Base-by-base conservation (phyloP, 2,797 vertebrate species). In the Parotocinclus haroldoi region DNA sequence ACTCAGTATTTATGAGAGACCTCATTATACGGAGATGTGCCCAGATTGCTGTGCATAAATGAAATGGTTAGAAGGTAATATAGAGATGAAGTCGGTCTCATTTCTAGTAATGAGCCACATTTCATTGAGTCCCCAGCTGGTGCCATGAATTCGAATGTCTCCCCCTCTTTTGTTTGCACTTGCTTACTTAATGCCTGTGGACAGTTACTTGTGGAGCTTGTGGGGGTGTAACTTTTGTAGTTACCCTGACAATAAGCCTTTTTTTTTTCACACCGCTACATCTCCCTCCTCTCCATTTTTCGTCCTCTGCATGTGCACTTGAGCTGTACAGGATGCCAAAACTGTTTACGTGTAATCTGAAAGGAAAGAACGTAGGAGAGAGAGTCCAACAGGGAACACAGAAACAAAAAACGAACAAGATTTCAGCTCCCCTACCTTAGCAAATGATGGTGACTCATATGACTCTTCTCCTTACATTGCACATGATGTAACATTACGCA, bases 191-290 rank as follows among this genome's bases (percentile, higher is more conserved):
- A 13, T 11, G 50, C n/a, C 40, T 17, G 57, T 42, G 67, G 44
- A 51, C 70, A 58, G 68, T 70, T 45, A 57, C 14, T 69, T 54
- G 62, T 73, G 51, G 46, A 17, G n/a, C 56, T 40, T 75, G 58
- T 54, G 65, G 60, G 73, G 73, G 60, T 68, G 71, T 56, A 58
- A 55, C 16, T 60, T 72, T 54, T 66, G 63, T 63, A 77, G 72
- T 77, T 72, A 66, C 69, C 16, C 58, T 52, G 58, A 72, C 73
- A 74, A 76, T 63, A 69, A 63, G 63, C 46, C 65, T 71, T 61
- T 71, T 78, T 74, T 69, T 74, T n/a, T n/a, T n/a, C 61, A 69
- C 46, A 38, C 59, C 60, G 50, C 39, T 66, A 16, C 17, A 17
- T 54, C 38, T 69, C 18, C 19, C 10, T 52, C 27, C 57, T 60